phyloP scores from a whole-genome alignment of 2,888 invertebrate species.

The Yponomeuta sedellus region DNA sequence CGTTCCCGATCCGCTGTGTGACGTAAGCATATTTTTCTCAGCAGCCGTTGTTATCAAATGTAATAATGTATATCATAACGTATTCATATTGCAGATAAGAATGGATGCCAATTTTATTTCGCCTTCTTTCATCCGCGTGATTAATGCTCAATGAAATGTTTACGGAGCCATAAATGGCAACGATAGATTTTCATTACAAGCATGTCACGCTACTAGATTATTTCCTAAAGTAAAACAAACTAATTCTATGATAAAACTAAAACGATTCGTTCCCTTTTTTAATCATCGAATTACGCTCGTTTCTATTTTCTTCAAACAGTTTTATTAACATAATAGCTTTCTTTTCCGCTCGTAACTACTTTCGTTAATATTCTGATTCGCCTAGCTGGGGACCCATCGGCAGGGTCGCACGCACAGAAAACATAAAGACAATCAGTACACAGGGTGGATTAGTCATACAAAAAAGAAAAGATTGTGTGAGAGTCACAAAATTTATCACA shows the following conservation, averaged over 20 bases:
- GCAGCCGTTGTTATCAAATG: constrained; percentile 68
- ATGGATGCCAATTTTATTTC: constrained; percentile 60
- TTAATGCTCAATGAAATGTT: constrained; percentile 14
- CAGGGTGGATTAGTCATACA: too few relatives aligned
- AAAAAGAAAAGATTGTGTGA: too few relatives aligned
- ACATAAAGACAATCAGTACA: constrained; percentile 71
- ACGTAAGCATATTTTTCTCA: constrained; percentile 70
- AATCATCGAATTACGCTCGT: constrained; percentile 64
- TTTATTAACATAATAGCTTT: constrained; percentile 76
- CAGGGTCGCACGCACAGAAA: constrained; percentile 71
- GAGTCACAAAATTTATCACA: too few relatives aligned
- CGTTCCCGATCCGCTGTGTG: constrained; percentile 57
- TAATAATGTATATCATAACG: constrained; percentile 72
- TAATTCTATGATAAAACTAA: constrained; percentile 20
- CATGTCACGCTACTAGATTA: constrained; percentile 8
- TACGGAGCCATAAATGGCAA: constrained; percentile 11
- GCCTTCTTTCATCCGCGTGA: constrained; percentile 6
- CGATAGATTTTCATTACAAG: not conserved
- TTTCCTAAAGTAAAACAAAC: not conserved
- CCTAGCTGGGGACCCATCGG: constrained; percentile 33
- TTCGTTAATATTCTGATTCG: constrained; percentile 74
- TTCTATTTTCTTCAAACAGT: constrained; percentile 73
- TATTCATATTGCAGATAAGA: constrained; percentile 72
- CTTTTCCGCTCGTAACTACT: constrained; percentile 63
- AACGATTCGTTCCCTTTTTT: constrained; percentile 64